Conservation (phyloP, 1,140 invertebrate genomes). For the Maconellicoccus hirsutus region DNA sequence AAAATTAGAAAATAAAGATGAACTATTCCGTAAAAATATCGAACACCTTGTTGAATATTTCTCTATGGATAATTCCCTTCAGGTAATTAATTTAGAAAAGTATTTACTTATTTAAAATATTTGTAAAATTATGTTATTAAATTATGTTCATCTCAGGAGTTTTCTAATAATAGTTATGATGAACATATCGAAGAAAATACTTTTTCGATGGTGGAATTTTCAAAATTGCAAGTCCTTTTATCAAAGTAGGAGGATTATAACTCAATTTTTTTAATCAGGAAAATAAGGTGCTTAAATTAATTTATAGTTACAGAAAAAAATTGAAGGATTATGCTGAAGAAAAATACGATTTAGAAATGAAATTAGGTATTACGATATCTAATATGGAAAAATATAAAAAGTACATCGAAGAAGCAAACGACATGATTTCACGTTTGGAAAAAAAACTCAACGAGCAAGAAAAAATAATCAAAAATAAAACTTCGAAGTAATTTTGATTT, state of each 20-base stretch:
- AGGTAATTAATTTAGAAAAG: neutral
- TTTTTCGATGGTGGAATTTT: too few species aligned
- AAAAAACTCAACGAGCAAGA: neutral
- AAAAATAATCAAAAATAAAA: neutral
- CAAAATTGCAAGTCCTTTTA: neutral
- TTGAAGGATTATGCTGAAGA: neutral
- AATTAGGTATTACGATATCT: neutral
- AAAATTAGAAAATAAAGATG: neutral
- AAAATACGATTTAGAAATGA: neutral
- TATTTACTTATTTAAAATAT: neutral
- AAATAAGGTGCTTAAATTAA: neutral
- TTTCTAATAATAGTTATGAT: too few species aligned
- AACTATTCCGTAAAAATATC: neutral
- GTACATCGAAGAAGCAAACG: neutral
- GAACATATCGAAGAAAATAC: too few species aligned
- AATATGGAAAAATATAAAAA: neutral
- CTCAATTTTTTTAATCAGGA: too few species aligned
- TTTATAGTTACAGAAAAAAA: neutral
- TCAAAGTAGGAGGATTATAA: neutral
- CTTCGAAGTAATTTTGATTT: neutral
- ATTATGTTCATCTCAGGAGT: too few species aligned
- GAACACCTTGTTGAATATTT: neutral
- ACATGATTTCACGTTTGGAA: neutral
- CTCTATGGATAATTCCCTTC: neutral
- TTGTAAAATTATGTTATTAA: neutral